phyloP scores from a whole-genome alignment of 2,113 vertebrate genomes.

The Campylomormyrus tamandua region DNA sequence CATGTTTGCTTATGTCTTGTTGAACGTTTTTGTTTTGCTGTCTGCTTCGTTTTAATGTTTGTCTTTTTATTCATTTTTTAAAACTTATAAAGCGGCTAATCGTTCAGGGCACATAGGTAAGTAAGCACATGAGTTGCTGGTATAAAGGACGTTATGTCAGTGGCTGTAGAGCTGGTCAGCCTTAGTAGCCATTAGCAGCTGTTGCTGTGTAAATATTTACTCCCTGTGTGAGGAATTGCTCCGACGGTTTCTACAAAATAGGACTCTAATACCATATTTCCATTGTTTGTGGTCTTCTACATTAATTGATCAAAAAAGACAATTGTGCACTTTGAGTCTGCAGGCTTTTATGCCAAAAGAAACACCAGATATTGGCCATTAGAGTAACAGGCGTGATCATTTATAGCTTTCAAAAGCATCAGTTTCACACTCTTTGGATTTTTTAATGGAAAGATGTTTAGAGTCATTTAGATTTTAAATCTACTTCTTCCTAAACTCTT shows the following conservation, averaged over 20 bases:
- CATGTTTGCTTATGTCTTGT: conserved; percentile 30
- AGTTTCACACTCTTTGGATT: conserved; percentile 1
- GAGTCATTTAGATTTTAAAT: background rate
- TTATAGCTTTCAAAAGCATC: background rate
- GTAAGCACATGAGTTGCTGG: conserved; percentile 38
- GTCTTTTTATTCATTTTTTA: conserved; percentile 28
- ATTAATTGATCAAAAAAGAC: conserved; percentile 12
- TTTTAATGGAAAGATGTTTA: conserved; percentile 9
- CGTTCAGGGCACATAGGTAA: conserved; percentile 56
- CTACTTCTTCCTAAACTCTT: background rate
- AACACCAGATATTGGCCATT: background rate
- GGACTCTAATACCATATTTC: background rate
- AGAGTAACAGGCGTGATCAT: background rate
- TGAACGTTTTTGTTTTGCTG: conserved; percentile 47
- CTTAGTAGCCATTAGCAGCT: conserved; percentile 4
- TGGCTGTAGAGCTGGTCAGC: background rate
- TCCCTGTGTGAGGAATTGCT: background rate
- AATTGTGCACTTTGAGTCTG: background rate
- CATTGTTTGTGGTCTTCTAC: background rate
- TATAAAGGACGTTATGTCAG: conserved; percentile 18
- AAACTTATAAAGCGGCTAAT: conserved; percentile 58
- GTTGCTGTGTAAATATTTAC: background rate
- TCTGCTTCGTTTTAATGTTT: conserved; percentile 45
- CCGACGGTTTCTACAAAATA: background rate
- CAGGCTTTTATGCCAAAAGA: background rate